Evolutionary conservation across 1,140 invertebrate genomes (phyloP), one percentile per base, ranked within the genome.

Genomic region (Drosophila simulans): DNA sequence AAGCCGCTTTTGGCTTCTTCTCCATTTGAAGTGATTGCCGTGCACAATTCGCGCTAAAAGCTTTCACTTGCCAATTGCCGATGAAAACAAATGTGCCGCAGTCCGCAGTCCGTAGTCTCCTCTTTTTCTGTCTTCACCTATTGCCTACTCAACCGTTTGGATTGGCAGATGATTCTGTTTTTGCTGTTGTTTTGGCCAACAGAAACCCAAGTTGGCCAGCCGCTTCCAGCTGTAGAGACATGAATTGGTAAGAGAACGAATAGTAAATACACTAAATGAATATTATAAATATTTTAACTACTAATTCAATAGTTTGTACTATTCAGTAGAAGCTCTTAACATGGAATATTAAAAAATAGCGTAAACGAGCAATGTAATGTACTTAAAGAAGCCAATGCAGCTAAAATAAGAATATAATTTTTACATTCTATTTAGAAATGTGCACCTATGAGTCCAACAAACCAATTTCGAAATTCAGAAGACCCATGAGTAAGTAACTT

Each of bases 1-100:
- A 69, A 49, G 60, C 39, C 62, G 76, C 45, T 66, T 42, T 58
- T 20, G 62, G 40, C 45, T 48, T 48, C 43, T 79, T 58, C 58
- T 65, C 65, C 53, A 88, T 62, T 88, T 64, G 56, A 70, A 69
- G 76, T 71, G 84, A 89, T 86, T 82, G 78, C 83, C 78, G 68
- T 68, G 80, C 68, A 89, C 65, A 80, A 80, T 89, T 89, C 63
- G 63, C 71, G 76, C 72, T 89, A 88, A 88, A 88, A 88, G 83
- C 84, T 88, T 88, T 84, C 84, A 80, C 76, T 89, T 77, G 71
- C 72, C 83, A 89, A 84, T 84, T 74, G 80, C 63, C 76, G 83
- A 84, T 88, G 83, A 77, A 89, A 89, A 89, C 83, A 88, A 88
- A 88, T 88, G 83, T 56, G 66, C 49, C 65, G 75, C 80, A 75